A percentile compares a stretch with the other conserved stretches of the same genome.
These are phyloP conservation scores for Scomber colias DNA, from an alignment of 2,113 vertebrate genomes.

Conservation along the genomic window DNA sequence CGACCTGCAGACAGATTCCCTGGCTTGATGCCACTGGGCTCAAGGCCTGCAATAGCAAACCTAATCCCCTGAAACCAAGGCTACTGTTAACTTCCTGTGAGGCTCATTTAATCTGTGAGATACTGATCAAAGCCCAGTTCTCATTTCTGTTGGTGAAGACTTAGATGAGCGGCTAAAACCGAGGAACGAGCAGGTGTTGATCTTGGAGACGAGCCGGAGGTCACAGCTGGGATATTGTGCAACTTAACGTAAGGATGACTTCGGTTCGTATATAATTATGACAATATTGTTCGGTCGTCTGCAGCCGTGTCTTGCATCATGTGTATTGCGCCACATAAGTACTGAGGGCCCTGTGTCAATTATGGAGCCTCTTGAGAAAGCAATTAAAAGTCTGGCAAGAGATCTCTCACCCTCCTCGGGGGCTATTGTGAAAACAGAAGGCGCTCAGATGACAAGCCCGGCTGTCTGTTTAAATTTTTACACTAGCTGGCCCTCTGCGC, in stretches of 20 bases:
- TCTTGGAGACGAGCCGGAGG: slow-evolving; percentile 4
- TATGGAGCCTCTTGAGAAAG: slow-evolving; percentile 61
- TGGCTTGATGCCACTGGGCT: slow-evolving; percentile 51
- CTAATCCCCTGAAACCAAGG: slow-evolving; percentile 56
- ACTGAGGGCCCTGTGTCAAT: slow-evolving; percentile 39
- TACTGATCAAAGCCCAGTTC: slow-evolving; percentile 7
- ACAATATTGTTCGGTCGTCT: not conserved
- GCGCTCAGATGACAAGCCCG: slow-evolving; percentile 18
- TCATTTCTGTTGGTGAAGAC: not conserved
- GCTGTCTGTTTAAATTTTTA: slow-evolving; percentile 38
- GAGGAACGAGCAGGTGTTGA: slow-evolving; percentile 27
- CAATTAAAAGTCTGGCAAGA: slow-evolving; percentile 64
- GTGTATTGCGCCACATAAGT: slow-evolving; percentile 27
- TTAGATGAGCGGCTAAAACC: slow-evolving; percentile 5
- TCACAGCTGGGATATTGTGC: not conserved
- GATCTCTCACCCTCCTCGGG: slow-evolving; percentile 26
- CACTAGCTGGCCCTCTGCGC: slow-evolving; percentile 12
- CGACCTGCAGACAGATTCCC: slow-evolving; percentile 53
- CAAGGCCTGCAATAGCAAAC: slow-evolving; percentile 51
- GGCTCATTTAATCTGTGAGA: slow-evolving; percentile 34
- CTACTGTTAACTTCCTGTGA: slow-evolving; percentile 45
- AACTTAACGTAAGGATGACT: slow-evolving; percentile 14
- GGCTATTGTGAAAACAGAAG: slow-evolving; percentile 53
- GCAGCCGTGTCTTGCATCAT: slow-evolving; percentile 4
- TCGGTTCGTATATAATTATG: slow-evolving; percentile 20